Conservation (phyloP, 2,888 invertebrate genomes). For the Morpho achilles region DNA sequence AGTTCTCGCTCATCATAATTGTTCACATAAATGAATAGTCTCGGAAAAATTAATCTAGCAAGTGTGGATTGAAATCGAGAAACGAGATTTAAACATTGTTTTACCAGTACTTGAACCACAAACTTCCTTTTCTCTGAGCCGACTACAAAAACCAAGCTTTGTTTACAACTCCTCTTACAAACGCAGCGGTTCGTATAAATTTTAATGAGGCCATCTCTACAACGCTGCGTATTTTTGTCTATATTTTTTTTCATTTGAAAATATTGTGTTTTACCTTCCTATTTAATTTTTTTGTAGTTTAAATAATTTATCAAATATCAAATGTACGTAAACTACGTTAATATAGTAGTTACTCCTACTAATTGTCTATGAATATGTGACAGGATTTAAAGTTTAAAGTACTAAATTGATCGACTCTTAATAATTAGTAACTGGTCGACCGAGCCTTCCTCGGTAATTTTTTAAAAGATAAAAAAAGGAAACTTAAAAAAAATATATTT, state of each 20-base stretch:
- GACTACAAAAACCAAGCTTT: constrained; percentile 29
- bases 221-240: constrained; percentile 33
- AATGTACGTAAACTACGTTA: no score
- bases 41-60: not conserved
- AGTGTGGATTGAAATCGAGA: constrained; percentile 5
- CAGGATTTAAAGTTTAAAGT: no score
- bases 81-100: constrained; percentile 22
- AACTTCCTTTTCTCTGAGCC: constrained; percentile 21
- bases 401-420: no score
- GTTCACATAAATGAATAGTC: not conserved
- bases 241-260: constrained; percentile 32
- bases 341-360: no score
- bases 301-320: no score
- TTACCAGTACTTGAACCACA: constrained; percentile 20
- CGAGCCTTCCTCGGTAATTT: no score
- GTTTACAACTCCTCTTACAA: constrained; percentile 46
- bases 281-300: no score
- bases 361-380: no score
- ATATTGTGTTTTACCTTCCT: constrained; percentile 16
- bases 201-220: constrained; percentile 60
- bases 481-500: no score
- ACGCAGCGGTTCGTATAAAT: constrained; percentile 57
- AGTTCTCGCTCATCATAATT: no score
- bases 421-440: no score
- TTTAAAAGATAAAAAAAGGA: no score